A percentile compares a stretch with the other conserved stretches of the same genome.
These are phyloP conservation scores for Eulemur mongoz DNA, from an alignment of 2,797 vertebrate genomes.

Conservation along the genomic window DNA sequence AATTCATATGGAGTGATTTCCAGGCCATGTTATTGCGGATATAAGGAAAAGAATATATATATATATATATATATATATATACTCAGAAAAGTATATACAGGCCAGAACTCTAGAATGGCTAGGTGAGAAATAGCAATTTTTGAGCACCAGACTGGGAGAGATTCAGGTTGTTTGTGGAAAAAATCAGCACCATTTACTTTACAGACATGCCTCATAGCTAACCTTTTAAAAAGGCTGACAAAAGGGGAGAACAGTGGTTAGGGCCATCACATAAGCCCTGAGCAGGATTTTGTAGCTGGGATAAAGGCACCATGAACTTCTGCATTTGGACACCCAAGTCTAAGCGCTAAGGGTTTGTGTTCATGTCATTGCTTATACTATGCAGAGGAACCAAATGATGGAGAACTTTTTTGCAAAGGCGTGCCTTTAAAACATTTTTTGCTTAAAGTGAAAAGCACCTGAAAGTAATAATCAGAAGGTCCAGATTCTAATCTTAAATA, in stretches of 20 bases:
- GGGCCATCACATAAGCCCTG: not conserved
- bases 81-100: not conserved
- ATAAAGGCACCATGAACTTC: not conserved
- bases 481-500: not conserved
- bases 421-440: not conserved
- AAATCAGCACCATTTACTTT: not conserved
- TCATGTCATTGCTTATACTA: not conserved
- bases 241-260: not conserved
- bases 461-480: not conserved
- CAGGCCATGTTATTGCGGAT: not conserved
- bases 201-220: not conserved
- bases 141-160: not conserved
- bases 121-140: not conserved
- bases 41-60: not conserved
- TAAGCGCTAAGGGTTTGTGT: not conserved
- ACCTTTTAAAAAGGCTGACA: not conserved
- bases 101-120: not conserved
- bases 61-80: not conserved
- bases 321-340: not conserved
- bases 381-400: not conserved
- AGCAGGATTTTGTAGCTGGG: not conserved
- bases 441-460: not conserved
- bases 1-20: not conserved
- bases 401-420: not conserved
- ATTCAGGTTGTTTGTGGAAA: not conserved